These are phyloP conservation scores for Erethizon dorsatum DNA, from an alignment of 2,797 vertebrate species.

Conservation along the genomic window DNA sequence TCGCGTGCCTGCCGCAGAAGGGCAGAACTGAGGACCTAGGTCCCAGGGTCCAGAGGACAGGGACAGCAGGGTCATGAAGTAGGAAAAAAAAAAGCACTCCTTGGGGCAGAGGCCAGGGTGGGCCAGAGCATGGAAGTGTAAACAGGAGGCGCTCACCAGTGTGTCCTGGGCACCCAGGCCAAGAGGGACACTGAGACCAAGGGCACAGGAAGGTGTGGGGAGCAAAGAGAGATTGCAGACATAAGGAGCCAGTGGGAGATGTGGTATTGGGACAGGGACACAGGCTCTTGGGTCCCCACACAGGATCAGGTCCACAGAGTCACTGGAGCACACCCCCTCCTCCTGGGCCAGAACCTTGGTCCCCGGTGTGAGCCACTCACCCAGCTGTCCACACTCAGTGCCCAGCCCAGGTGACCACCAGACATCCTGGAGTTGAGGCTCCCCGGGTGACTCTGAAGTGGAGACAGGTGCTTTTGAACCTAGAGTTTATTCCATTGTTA, in stretches of 20 bases:
- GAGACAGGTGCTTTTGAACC: not conserved
- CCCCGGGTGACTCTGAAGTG: not conserved
- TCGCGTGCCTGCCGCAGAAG: fast-evolving
- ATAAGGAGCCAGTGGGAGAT: not conserved
- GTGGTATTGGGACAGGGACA: not conserved
- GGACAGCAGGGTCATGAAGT: not conserved
- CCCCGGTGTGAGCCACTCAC: not conserved
- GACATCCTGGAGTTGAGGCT: not conserved
- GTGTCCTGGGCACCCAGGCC: not conserved
- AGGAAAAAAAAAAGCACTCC: not conserved
- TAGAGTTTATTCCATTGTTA: not conserved
- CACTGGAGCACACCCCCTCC: not conserved
- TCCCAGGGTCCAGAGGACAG: not conserved
- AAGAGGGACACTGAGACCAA: not conserved
- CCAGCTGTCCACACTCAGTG: not conserved
- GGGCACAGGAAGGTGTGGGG: not conserved
- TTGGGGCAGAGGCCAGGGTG: not conserved
- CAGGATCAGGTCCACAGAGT: not conserved
- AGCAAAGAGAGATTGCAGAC: not conserved
- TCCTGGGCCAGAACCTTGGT: not conserved
- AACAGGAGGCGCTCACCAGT: not conserved
- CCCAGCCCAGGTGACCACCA: not conserved
- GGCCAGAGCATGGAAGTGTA: not conserved
- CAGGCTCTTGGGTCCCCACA: not conserved
- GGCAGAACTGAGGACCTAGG: not conserved